Conservation (phyloP, 2,888 invertebrate genomes). For the Troglohyphantes excavatus region DNA sequence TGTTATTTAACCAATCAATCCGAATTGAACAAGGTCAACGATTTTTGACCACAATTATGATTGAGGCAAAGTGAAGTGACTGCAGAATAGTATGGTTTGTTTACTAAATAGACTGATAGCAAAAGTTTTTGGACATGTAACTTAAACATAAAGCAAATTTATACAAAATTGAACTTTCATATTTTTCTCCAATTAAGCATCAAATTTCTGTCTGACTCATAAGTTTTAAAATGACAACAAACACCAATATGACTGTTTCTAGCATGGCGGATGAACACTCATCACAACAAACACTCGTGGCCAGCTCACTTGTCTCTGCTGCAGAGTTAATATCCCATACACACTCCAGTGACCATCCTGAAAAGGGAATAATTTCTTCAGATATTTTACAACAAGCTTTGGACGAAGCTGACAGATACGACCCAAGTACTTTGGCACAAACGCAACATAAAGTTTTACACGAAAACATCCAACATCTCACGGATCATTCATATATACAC, state of each 20-base stretch:
- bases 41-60: not conserved
- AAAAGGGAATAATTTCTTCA: constrained; percentile 16
- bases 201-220: not conserved
- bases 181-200: not conserved
- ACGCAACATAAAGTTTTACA: constrained; percentile 24
- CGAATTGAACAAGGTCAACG: no score
- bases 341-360: not conserved
- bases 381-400: constrained; percentile 48
- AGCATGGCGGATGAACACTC: constrained; percentile 70
- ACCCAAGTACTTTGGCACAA: constrained; percentile 25
- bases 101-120: constrained; percentile 16
- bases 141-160: not conserved
- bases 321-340: constrained; percentile 3
- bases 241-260: constrained; percentile 19
- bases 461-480: constrained; percentile 58
- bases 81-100: constrained; percentile 11
- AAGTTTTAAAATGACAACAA: constrained; percentile 29
- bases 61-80: not conserved
- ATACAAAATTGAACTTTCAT: not conserved
- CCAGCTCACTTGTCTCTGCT: constrained; percentile 13
- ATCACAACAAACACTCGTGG: constrained; percentile 73
- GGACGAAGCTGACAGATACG: constrained; percentile 45
- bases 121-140: not conserved
- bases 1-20: no score
- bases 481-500: constrained; percentile 73